A percentile compares a stretch with the other conserved stretches of the same genome.
These are phyloP conservation scores for Carassius carassius DNA, from an alignment of 2,113 vertebrate genomes.

Conservation along the genomic window DNA sequence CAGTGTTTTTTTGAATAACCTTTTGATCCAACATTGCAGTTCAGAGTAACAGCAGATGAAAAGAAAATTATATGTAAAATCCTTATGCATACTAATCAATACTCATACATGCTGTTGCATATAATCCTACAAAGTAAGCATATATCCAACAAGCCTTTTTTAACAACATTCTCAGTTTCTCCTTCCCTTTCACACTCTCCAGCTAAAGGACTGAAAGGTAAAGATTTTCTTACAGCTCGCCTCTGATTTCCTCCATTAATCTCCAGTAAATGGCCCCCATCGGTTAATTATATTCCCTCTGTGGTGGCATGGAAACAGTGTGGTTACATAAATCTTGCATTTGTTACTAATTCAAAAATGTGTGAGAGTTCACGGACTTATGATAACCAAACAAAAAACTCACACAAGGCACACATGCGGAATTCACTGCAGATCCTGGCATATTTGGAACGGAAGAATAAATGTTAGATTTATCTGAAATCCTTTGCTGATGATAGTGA, in stretches of 20 bases:
- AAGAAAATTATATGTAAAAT: neutral
- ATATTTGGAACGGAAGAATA: slow-evolving; percentile 32
- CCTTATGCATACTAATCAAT: neutral
- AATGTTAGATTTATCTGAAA: slow-evolving; percentile 21
- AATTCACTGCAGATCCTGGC: slow-evolving; percentile 11
- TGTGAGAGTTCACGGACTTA: slow-evolving; percentile 9
- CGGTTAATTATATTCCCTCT: slow-evolving; percentile 14
- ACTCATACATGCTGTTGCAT: neutral
- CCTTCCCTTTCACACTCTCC: neutral
- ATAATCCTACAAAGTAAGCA: neutral
- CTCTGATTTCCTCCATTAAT: slow-evolving; percentile 29
- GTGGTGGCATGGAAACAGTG: slow-evolving; percentile 23
- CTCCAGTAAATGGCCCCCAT: slow-evolving; percentile 29
- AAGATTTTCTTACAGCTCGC: slow-evolving; percentile 7
- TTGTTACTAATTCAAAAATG: slow-evolving; percentile 21
- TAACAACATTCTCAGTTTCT: neutral
- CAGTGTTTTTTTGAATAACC: slow-evolving; percentile 14
- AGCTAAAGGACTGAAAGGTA: neutral
- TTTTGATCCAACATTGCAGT: neutral
- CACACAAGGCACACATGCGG: slow-evolving; percentile 27
- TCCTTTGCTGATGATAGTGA: neutral
- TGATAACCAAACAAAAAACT: neutral
- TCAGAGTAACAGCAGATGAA: neutral
- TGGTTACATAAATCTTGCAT: slow-evolving; percentile 31
- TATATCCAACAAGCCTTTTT: slow-evolving; percentile 7